Conservation (phyloP, 2,797 vertebrate genomes). For the Prionace glauca region DNA sequence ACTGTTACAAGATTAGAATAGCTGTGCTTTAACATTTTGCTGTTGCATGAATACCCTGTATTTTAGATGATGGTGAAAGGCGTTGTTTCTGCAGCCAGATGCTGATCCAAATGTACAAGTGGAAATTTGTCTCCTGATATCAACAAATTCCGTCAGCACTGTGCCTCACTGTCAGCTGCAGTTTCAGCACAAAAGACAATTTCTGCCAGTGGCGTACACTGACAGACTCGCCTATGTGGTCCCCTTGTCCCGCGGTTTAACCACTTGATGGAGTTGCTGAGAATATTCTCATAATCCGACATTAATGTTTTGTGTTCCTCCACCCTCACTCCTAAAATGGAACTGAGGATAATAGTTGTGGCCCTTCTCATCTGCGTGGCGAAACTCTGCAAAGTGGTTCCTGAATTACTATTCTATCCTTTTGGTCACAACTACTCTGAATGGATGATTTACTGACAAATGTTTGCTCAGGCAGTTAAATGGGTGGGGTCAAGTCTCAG, state of each 20-base stretch:
- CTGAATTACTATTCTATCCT: background rate
- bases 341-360: background rate
- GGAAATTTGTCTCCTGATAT: background rate
- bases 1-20: constrained; percentile 10
- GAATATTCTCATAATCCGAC: background rate
- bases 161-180: constrained; percentile 10
- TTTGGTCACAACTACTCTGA: background rate
- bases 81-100: background rate
- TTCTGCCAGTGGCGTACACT: background rate
- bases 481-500: background rate
- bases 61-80: constrained; percentile 30
- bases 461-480: background rate
- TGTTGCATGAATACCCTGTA: constrained; percentile 23
- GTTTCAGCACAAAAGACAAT: constrained; percentile 7
- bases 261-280: background rate
- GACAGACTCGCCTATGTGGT: background rate
- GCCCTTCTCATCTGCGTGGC: background rate
- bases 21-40: constrained; percentile 21
- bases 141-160: background rate
- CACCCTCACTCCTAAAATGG: background rate
- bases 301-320: background rate
- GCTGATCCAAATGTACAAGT: constrained; percentile 10
- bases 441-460: background rate
- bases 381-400: background rate
- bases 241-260: background rate